These are phyloP conservation scores for Solenopsis invicta DNA, from an alignment of 1,140 invertebrate species.

Conservation along the genomic window DNA sequence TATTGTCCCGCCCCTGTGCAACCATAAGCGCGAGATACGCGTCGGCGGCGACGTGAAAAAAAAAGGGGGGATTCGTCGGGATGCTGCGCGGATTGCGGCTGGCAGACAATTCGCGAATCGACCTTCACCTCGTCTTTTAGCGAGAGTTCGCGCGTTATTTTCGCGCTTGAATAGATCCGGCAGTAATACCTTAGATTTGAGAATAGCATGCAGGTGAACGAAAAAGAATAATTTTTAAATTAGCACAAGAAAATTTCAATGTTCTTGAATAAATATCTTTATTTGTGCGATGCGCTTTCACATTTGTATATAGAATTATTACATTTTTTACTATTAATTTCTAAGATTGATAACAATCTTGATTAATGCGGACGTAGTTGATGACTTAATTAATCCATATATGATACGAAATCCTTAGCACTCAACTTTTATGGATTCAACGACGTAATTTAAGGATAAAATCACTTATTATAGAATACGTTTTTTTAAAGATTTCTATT, in stretches of 20 bases:
- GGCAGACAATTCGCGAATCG: slow-evolving; percentile 20
- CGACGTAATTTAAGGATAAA: no score
- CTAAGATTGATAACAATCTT: not conserved
- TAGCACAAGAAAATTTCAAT: not conserved
- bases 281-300: not conserved
- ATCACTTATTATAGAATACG: no score
- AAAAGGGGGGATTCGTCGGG: slow-evolving; percentile 1
- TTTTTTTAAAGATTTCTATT: no score
- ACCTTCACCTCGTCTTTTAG: not conserved
- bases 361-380: not conserved
- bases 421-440: not conserved
- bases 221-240: not conserved
- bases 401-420: not conserved
- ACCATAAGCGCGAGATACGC: slow-evolving; percentile 66
- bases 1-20: slow-evolving; percentile 76
- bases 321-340: not conserved
- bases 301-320: not conserved
- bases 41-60: slow-evolving; percentile 25
- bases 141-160: not conserved
- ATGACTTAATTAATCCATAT: not conserved
- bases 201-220: not conserved
- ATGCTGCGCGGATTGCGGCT: slow-evolving; percentile 36
- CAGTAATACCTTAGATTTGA: not conserved
- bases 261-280: not conserved
- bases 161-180: not conserved